A percentile compares a stretch with the other conserved stretches of the same genome.
Conservation (phyloP, 37 sponge, comb jelly and placozoan species). For the Beroe ovata region DNA sequence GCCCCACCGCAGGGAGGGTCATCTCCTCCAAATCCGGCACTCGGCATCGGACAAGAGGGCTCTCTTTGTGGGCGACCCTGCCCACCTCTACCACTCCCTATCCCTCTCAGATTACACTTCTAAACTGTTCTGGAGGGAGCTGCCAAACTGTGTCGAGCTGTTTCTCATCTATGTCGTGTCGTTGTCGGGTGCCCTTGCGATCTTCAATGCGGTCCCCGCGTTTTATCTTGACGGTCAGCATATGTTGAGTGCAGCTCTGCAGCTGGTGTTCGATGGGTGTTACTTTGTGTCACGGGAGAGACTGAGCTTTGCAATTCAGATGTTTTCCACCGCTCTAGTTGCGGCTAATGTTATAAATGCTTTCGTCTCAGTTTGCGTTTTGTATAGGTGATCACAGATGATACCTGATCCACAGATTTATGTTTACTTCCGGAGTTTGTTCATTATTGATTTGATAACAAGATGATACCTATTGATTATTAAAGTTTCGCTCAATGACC, state of each 20-base stretch:
- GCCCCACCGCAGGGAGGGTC: constrained; percentile 49
- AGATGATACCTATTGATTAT: no score
- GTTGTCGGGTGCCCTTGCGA: constrained; percentile 75
- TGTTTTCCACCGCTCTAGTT: constrained; percentile 34
- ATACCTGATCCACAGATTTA: no score
- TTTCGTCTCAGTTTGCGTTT: constrained; percentile 33
- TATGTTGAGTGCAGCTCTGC: constrained; percentile 30
- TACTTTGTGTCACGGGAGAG: background rate
- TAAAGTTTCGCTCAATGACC: no score
- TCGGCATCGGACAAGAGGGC: constrained; percentile 71
- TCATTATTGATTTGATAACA: no score
- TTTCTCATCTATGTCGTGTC: constrained; percentile 80
- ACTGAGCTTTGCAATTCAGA: background rate
- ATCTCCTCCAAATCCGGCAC: constrained; percentile 76
- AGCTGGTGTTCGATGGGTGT: background rate
- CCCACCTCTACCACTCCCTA: constrained; percentile 70
- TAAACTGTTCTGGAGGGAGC: constrained; percentile 68
- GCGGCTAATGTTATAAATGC: constrained; percentile 15
- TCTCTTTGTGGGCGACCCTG: constrained; percentile 83
- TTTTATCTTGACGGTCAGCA: constrained; percentile 63
- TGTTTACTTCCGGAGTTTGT: no score
- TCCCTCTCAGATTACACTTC: constrained; percentile 70
- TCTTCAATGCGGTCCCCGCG: constrained; percentile 60
- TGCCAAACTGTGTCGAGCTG: constrained; percentile 79
- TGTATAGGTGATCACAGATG: background rate